Base-by-base conservation (phyloP, 53 echinoderm and acorn worm species). In the Paracentrotus lividus region DNA sequence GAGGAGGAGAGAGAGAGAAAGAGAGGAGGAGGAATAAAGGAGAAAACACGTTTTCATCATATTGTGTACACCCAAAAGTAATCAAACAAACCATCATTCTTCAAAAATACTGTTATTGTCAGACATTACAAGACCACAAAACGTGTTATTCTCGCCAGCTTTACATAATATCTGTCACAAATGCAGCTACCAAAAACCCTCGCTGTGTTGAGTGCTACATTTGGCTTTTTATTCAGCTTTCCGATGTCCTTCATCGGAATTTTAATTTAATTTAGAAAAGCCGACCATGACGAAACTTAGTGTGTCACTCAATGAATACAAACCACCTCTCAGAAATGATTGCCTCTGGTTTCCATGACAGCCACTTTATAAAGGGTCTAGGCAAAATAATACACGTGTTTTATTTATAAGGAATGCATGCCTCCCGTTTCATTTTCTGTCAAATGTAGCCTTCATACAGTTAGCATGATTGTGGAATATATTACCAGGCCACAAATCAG, bases 261-360 rank as follows among this genome's bases (percentile, higher is more conserved):
- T 45, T 81, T 81, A 47, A 81, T 81, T 81, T 27, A 47, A 47
- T 81, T 81, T 81, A n/a, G 81, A 81, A 47, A 16, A 45, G 10
- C 45, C 81, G 81, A 81, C 81, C 81, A 45, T 81, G 47, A 81
- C 81, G 33, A 45, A 44, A 72, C 47, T 81, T 45, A 47, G 45
- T 81, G 45, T 81, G 47, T 81, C 44, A 49, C 47, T 81, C 81
- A 81, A n/a, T 13, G 81, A n/a, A 47, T 81, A 81, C n/a, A 81
- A 81, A 81, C n/a, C 81, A 81, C 81, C 47, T 45, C 44, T 20
- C 12, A n/a, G n/a, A 45, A 27, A 47, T n/a, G 47, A 81, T 81
- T 81, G 81, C 44, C 44, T 81, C 81, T 38, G 47, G 81, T 81
- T 81, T 13, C 26, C 47, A 81, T 81, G 47, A 47, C 47, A 81